Percentiles rank a stretch among this genome's conserved stretches.
Evolutionary conservation across 2,888 invertebrate genomes (phyloP).

Genomic region (Coelopa pilipes): DNA sequence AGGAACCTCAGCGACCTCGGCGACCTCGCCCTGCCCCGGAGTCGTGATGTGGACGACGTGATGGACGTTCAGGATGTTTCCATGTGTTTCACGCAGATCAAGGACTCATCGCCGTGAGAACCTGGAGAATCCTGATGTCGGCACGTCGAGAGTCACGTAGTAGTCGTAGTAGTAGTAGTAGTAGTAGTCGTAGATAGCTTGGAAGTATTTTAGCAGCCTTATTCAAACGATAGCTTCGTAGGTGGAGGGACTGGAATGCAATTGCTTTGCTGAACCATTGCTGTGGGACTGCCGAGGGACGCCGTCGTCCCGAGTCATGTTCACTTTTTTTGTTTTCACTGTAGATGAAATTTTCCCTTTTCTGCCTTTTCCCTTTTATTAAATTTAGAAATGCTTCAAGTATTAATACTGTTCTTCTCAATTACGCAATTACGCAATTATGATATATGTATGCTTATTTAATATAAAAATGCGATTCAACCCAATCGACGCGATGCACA

Average conservation of each 20-base stretch:
- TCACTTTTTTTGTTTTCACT: not conserved
- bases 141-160: not conserved
- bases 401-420: not conserved
- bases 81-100: too few relatives aligned
- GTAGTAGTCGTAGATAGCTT: not conserved
- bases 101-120: conserved; percentile 20
- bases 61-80: too few relatives aligned
- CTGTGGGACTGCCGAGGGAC: not conserved
- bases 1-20: too few relatives aligned
- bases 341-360: not conserved
- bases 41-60: too few relatives aligned
- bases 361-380: not conserved
- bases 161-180: not conserved
- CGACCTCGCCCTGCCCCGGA: too few relatives aligned
- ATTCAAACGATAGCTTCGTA: not conserved
- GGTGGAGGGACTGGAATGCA: conserved; percentile 35
- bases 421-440: not conserved
- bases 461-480: not conserved
- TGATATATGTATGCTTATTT: too few relatives aligned
- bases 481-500: not conserved
- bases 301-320: too few relatives aligned
- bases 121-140: conserved; percentile 31
- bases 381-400: not conserved
- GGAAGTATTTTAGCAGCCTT: conserved; percentile 6
- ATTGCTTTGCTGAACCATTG: conserved; percentile 23